Conservation (phyloP, 2,797 vertebrate genomes). For the Ctenosaura bakeri region DNA sequence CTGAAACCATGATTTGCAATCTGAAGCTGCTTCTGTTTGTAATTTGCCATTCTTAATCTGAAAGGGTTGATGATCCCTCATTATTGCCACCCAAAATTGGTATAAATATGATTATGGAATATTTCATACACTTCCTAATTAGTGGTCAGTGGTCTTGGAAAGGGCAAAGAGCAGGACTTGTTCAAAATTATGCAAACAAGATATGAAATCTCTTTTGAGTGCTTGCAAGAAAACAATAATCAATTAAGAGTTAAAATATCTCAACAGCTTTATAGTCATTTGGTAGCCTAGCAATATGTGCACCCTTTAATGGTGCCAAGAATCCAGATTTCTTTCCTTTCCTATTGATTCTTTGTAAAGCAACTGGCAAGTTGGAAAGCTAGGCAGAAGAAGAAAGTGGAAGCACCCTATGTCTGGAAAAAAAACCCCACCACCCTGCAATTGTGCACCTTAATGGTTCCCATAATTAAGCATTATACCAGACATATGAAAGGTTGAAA, state of each 20-base stretch:
- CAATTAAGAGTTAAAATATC: neutral
- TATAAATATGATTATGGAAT: neutral
- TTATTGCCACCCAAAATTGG: neutral
- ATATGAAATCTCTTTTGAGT: neutral
- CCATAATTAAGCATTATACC: neutral
- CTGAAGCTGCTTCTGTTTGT: neutral
- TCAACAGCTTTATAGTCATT: fast-evolving
- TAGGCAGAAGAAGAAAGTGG: neutral
- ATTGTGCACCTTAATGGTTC: neutral
- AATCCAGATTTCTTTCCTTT: conserved; percentile 20
- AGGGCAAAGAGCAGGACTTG: too few species aligned
- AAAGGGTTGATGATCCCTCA: neutral
- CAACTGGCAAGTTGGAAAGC: conserved; percentile 9
- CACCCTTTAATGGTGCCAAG: neutral
- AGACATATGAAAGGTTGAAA: neutral
- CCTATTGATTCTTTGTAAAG: conserved; percentile 37
- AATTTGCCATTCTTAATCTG: neutral
- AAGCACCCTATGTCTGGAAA: neutral
- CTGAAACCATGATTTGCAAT: neutral
- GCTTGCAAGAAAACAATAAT: neutral
- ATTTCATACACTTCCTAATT: neutral
- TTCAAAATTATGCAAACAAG: neutral
- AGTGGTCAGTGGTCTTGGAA: neutral
- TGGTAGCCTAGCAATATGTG: neutral
- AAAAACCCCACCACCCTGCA: neutral